Conservation (phyloP, 2,888 invertebrate species). For the Erebia epiphron region DNA sequence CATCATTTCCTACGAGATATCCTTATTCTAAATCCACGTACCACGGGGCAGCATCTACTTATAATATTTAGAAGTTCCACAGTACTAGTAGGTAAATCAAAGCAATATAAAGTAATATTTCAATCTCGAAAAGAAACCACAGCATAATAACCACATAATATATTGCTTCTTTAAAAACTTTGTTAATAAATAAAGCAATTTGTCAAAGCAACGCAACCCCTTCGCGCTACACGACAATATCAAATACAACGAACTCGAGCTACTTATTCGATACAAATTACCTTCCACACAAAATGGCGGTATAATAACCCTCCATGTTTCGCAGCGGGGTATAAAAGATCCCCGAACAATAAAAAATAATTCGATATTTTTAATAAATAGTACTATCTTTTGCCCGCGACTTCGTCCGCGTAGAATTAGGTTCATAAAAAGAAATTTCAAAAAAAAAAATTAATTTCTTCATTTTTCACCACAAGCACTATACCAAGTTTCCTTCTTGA, state of each 20-base stretch:
- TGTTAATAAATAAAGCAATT: slow-evolving; percentile 21
- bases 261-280: slow-evolving; percentile 10
- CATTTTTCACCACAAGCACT: too few species aligned
- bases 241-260: not conserved
- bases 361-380: not conserved
- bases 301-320: not conserved
- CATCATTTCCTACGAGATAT: too few species aligned
- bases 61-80: not conserved
- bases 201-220: slow-evolving; percentile 10
- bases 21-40: too few species aligned
- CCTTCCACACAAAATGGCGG: slow-evolving; percentile 10
- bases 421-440: too few species aligned
- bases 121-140: not conserved
- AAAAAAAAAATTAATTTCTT: too few species aligned
- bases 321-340: not conserved
- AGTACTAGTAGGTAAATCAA: not conserved
- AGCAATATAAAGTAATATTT: slow-evolving; percentile 2
- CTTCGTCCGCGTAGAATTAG: too few species aligned
- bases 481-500: too few species aligned
- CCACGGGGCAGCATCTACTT: not conserved
- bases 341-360: not conserved
- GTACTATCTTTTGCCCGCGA: too few species aligned
- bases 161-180: slow-evolving; percentile 15
- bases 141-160: slow-evolving; percentile 6
- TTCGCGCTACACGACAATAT: not conserved